Evolutionary conservation across 1,140 invertebrate genomes (phyloP).

Genomic region (Diploscapter pachys): DNA sequence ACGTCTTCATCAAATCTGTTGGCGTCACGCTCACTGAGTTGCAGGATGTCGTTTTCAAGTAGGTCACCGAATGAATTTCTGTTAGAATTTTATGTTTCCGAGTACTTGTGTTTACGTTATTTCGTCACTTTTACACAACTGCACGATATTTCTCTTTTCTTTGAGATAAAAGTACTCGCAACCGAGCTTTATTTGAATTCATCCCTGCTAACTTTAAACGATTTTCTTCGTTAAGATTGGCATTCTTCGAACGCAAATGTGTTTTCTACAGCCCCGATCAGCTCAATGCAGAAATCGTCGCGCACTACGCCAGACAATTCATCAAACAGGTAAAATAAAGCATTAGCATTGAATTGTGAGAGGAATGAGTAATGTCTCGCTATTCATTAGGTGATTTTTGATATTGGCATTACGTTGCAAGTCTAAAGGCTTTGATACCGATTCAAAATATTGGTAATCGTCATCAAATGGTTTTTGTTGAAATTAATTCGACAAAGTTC

Average conservation of each 20-base stretch:
- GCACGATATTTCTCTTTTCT: too few relatives aligned
- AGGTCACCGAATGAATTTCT: not conserved
- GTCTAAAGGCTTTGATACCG: too few relatives aligned
- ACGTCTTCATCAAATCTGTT: conserved; percentile 83
- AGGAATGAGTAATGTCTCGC: too few relatives aligned
- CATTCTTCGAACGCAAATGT: conserved; percentile 86
- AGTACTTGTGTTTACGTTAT: too few relatives aligned
- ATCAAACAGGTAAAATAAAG: conserved; percentile 20
- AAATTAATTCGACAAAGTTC: too few relatives aligned
- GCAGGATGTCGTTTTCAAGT: conserved; percentile 98
- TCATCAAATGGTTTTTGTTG: too few relatives aligned
- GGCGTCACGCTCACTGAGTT: conserved; percentile 78
- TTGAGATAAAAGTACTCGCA: too few relatives aligned
- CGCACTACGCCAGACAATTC: conserved; percentile 72
- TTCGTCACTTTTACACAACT: too few relatives aligned
- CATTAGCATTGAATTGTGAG: not conserved
- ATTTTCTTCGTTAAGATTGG: conserved; percentile 68
- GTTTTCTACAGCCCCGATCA: conserved; percentile 83
- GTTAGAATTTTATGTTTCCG: not conserved
- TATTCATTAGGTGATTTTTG: too few relatives aligned
- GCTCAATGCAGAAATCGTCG: conserved; percentile 75
- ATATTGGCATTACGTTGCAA: too few relatives aligned
- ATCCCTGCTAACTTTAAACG: conserved; percentile 4
- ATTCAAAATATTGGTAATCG: too few relatives aligned
- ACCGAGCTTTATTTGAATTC: not conserved